Evolutionary conservation across 2,113 vertebrate species (phyloP).

Genomic region (Columba livia): DNA sequence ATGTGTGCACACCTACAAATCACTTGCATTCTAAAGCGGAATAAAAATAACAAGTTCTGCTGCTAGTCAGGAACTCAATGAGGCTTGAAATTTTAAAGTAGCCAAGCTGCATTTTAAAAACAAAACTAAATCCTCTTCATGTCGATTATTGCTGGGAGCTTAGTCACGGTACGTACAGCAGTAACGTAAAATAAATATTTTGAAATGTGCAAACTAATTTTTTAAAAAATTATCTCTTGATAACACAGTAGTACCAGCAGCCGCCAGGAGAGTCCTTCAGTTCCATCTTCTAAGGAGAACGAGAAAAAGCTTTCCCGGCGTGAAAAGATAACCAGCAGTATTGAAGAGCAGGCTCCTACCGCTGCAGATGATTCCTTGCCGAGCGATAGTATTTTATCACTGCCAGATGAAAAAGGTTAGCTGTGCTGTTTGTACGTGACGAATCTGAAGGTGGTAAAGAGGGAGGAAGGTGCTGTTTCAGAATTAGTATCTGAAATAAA

Average conservation of each 20-base stretch:
- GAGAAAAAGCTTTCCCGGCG: constrained; percentile 60
- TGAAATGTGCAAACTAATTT: not conserved
- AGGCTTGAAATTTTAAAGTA: not conserved
- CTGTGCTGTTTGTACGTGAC: not conserved
- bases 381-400: constrained; percentile 81
- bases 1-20: not conserved
- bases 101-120: not conserved
- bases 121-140: not conserved
- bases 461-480: not conserved
- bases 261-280: constrained; percentile 75
- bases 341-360: constrained; percentile 84
- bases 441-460: not conserved
- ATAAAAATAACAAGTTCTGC: not conserved
- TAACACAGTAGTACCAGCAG: constrained; percentile 78
- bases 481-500: not conserved
- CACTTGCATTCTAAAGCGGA: not conserved
- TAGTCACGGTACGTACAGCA: not conserved
- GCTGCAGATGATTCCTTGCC: constrained; percentile 83
- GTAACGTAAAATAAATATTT: not conserved
- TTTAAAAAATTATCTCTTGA: not conserved
- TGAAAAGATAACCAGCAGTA: constrained; percentile 72
- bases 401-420: constrained; percentile 88
- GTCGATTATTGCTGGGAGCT: not conserved
- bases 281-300: constrained; percentile 71
- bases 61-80: not conserved